A percentile compares a stretch with the other conserved stretches of the same genome.
These are phyloP conservation scores for Periophthalmus modestus DNA, from an alignment of 2,113 vertebrate species.

Conservation along the genomic window DNA sequence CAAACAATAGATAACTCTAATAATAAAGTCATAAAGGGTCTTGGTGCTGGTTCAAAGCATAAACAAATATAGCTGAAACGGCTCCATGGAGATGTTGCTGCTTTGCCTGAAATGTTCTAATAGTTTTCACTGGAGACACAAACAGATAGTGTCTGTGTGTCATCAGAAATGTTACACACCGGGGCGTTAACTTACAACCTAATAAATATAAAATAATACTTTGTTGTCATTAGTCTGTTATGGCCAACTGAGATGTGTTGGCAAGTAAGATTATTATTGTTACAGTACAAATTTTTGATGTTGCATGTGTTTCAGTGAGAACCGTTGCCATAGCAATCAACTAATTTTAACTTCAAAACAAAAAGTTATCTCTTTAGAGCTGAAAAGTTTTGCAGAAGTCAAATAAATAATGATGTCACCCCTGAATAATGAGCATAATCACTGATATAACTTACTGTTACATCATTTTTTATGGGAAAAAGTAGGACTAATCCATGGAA, in stretches of 20 bases:
- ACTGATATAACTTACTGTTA: too few relatives aligned
- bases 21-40: not conserved
- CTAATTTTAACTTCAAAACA: not conserved
- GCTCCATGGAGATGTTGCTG: too few relatives aligned
- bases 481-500: too few relatives aligned
- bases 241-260: too few relatives aligned
- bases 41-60: not conserved
- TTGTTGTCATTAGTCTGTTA: not conserved
- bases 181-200: too few relatives aligned
- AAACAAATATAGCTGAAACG: too few relatives aligned
- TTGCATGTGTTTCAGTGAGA: too few relatives aligned
- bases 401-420: not conserved
- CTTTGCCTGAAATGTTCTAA: not conserved
- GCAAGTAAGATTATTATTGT: not conserved
- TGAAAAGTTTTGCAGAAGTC: not conserved
- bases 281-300: not conserved
- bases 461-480: too few relatives aligned
- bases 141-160: too few relatives aligned
- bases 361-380: not conserved
- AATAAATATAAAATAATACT: not conserved
- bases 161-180: too few relatives aligned
- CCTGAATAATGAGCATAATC: too few relatives aligned
- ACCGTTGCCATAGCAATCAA: not conserved
- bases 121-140: not conserved
- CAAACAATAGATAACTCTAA: not conserved